Percentiles rank a stretch among this genome's conserved stretches.
Conservation (phyloP, 2,113 vertebrate genomes). For the Thamnaconus septentrionalis region DNA sequence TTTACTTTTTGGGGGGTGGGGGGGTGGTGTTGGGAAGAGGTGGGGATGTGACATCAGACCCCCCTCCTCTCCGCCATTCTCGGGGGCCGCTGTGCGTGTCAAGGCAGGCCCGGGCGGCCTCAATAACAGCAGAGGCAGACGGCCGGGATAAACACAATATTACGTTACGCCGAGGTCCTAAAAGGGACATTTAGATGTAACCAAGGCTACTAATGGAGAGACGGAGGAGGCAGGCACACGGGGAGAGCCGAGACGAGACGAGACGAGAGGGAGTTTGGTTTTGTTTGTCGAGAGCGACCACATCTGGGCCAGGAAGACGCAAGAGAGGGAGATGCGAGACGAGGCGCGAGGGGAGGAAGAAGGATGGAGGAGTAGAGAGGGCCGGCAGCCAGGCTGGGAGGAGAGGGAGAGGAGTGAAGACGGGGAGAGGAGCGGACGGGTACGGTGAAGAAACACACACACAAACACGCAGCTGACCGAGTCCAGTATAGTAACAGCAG, state of each 20-base stretch:
- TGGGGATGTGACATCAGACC: neutral
- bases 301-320: constrained; percentile 11
- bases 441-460: constrained; percentile 27
- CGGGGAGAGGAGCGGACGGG: constrained; percentile 46
- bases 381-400: constrained; percentile 18
- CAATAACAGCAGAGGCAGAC: constrained; percentile 31
- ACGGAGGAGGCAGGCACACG: no score
- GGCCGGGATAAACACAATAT: constrained; percentile 52
- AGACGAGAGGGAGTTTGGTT: no score
- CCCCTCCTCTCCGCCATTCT: constrained; percentile 20
- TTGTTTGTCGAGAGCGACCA: constrained; percentile 9
- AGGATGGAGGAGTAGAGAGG: neutral
- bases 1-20: neutral
- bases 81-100: constrained; percentile 21
- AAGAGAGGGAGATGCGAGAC: constrained; percentile 3
- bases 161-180: constrained; percentile 49
- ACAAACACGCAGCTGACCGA: constrained; percentile 65
- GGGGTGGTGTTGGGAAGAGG: neutral
- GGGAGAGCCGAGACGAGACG: no score
- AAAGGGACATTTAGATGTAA: constrained; percentile 26
- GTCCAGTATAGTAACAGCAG: constrained; percentile 73
- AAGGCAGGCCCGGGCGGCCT: constrained; percentile 44
- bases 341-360: neutral
- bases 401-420: constrained; percentile 40
- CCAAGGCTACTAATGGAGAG: no score